Evolutionary conservation across 1,140 invertebrate genomes (phyloP).

Genomic region (Diabrotica undecimpunctata): DNA sequence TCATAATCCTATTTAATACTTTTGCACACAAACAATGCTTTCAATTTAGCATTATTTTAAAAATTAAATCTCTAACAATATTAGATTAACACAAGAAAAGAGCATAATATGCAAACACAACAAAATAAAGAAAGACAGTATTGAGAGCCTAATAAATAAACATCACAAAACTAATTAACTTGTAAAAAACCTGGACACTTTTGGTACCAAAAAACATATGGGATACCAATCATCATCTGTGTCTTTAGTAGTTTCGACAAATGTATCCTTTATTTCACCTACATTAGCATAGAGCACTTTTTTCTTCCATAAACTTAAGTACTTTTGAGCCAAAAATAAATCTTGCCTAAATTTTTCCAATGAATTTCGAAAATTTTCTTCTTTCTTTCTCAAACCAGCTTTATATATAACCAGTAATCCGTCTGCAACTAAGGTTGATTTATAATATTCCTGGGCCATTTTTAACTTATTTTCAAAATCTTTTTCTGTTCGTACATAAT

Average conservation of each 20-base stretch:
- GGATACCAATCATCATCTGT: constrained; percentile 2
- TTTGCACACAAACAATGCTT: no score
- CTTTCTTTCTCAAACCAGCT: constrained; percentile 20
- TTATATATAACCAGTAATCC: constrained; percentile 24
- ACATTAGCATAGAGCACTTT: constrained; percentile 14
- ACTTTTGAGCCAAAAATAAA: constrained; percentile 30
- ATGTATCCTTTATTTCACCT: background rate
- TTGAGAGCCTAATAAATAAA: no score
- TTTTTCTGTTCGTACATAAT: constrained; percentile 10
- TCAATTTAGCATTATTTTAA: no score
- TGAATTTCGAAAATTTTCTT: constrained; percentile 11
- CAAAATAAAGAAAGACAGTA: no score
- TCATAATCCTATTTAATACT: no score
- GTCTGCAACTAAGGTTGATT: constrained; percentile 19
- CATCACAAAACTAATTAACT: no score
- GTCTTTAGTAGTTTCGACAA: background rate
- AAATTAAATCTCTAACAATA: no score
- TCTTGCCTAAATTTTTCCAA: constrained; percentile 12
- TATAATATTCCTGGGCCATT: constrained; percentile 26
- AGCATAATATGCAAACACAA: no score
- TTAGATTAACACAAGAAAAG: no score
- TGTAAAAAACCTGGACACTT: background rate
- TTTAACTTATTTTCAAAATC: constrained; percentile 21
- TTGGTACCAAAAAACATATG: constrained; percentile 21
- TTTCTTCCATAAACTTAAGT: constrained; percentile 32